phyloP scores from a whole-genome alignment of 30 jellyfish, hydroid and myxozoan genomes.

The Mastigias papua region DNA sequence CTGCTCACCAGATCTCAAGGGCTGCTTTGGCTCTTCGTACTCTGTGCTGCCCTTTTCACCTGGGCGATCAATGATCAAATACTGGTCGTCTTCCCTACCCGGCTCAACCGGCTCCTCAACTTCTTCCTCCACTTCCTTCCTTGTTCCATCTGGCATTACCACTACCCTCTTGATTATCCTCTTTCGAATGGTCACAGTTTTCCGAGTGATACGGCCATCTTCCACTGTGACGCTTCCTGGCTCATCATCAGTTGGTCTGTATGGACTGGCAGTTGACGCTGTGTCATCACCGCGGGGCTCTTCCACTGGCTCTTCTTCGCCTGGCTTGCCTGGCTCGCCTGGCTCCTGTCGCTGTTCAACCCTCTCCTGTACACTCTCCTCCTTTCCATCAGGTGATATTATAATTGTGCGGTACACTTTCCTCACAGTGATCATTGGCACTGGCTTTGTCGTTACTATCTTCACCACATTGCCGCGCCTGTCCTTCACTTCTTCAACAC shows the following conservation, averaged over 20 bases:
- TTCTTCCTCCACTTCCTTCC: slow-evolving; percentile 76
- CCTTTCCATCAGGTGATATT: slow-evolving; percentile 47
- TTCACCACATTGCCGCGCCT: slow-evolving; percentile 32
- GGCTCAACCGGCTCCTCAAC: slow-evolving; percentile 39
- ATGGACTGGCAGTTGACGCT: not conserved
- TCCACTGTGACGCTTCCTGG: slow-evolving; percentile 32
- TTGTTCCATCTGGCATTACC: slow-evolving; percentile 80
- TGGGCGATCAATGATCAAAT: slow-evolving; percentile 44
- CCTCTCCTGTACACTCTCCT: slow-evolving; percentile 43
- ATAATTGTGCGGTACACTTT: slow-evolving; percentile 38
- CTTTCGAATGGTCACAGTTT: slow-evolving; percentile 63
- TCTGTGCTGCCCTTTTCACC: slow-evolving; percentile 51
- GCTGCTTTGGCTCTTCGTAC: slow-evolving; percentile 52
- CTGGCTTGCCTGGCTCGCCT: slow-evolving; percentile 18
- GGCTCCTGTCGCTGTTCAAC: slow-evolving; percentile 26
- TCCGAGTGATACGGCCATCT: slow-evolving; percentile 41
- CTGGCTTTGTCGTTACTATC: slow-evolving; percentile 50
- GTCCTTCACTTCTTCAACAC: slow-evolving; percentile 34
- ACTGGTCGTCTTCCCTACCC: not conserved
- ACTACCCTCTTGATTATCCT: slow-evolving; percentile 63
- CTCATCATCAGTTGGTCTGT: slow-evolving; percentile 60
- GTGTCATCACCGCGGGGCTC: slow-evolving; percentile 12
- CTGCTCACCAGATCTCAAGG: not conserved
- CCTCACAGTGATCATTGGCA: slow-evolving; percentile 34
- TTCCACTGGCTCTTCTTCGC: slow-evolving; percentile 26